Conservation (phyloP, 2,113 vertebrate species). For the Elephantulus edwardii region DNA sequence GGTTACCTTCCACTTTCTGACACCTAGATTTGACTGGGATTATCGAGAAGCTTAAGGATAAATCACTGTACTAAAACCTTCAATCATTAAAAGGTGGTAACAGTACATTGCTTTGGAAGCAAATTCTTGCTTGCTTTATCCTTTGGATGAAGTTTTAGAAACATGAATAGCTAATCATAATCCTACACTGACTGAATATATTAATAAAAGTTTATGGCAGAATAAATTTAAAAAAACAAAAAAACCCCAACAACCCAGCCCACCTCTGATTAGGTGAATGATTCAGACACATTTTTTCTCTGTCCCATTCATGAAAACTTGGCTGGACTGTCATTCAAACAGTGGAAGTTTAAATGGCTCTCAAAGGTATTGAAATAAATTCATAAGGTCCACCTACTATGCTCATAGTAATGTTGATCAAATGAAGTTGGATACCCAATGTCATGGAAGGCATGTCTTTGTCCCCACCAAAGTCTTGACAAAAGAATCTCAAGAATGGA, state of each 20-base stretch:
- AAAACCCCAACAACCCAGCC: too few species aligned
- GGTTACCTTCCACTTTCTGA: slow-evolving; percentile 66
- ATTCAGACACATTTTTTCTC: slow-evolving; percentile 28
- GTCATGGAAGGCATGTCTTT: background rate
- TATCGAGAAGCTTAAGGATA: slow-evolving; percentile 80
- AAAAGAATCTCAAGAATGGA: background rate
- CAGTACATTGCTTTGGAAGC: slow-evolving; percentile 79
- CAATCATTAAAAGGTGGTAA: slow-evolving; percentile 81
- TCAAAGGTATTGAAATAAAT: slow-evolving; percentile 2
- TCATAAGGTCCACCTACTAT: background rate
- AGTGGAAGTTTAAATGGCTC: slow-evolving; percentile 26
- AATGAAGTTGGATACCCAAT: background rate
- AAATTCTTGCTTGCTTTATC: slow-evolving; percentile 81
- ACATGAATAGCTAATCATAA: slow-evolving; percentile 76
- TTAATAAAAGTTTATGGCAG: slow-evolving; percentile 72
- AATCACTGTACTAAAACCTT: slow-evolving; percentile 72
- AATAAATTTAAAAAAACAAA: slow-evolving; percentile 44
- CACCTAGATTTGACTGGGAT: slow-evolving; percentile 76
- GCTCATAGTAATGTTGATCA: background rate
- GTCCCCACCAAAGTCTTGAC: background rate
- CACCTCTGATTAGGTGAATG: background rate
- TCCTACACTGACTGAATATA: slow-evolving; percentile 66
- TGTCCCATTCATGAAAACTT: slow-evolving; percentile 34
- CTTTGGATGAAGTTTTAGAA: slow-evolving; percentile 80
- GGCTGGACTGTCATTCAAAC: background rate